A percentile compares a stretch with the other conserved stretches of the same genome.
These are phyloP conservation scores for Heliconius congener DNA, from an alignment of 1,140 invertebrate species.

Conservation along the genomic window DNA sequence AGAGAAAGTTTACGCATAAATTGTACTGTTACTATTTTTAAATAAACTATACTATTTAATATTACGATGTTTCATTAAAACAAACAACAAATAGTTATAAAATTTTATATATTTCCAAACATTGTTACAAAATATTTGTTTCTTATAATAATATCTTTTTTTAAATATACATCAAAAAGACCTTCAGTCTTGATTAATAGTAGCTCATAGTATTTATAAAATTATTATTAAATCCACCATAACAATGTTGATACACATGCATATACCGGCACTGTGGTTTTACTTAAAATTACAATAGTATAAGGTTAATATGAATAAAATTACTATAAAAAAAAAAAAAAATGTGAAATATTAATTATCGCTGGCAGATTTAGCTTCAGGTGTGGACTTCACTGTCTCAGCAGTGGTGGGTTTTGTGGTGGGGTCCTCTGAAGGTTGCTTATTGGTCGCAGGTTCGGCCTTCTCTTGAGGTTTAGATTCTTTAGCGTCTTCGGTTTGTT, in stretches of 20 bases:
- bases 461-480: constrained; percentile 53
- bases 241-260: constrained; percentile 40
- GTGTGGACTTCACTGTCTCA: constrained; percentile 65
- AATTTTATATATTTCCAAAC: constrained; percentile 6
- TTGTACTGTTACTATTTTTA: constrained; percentile 11
- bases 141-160: constrained; percentile 10
- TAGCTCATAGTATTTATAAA: constrained; percentile 21
- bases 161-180: constrained; percentile 37
- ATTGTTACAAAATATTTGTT: constrained; percentile 17
- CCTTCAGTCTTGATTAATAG: constrained; percentile 35
- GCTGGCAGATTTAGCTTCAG: constrained; percentile 62
- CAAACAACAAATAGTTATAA: neutral
- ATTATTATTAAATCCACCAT: constrained; percentile 30
- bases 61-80: neutral
- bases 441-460: constrained; percentile 37
- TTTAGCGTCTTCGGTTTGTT: constrained; percentile 60
- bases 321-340: constrained; percentile 16
- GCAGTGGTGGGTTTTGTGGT: constrained; percentile 83
- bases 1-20: neutral
- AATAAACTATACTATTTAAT: constrained; percentile 11
- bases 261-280: constrained; percentile 42
- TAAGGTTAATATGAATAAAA: constrained; percentile 21
- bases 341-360: constrained; percentile 36
- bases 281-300: constrained; percentile 29
- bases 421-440: constrained; percentile 42